Base-by-base conservation (phyloP, 2,113 vertebrate species). In the Alligator mississippiensis region DNA sequence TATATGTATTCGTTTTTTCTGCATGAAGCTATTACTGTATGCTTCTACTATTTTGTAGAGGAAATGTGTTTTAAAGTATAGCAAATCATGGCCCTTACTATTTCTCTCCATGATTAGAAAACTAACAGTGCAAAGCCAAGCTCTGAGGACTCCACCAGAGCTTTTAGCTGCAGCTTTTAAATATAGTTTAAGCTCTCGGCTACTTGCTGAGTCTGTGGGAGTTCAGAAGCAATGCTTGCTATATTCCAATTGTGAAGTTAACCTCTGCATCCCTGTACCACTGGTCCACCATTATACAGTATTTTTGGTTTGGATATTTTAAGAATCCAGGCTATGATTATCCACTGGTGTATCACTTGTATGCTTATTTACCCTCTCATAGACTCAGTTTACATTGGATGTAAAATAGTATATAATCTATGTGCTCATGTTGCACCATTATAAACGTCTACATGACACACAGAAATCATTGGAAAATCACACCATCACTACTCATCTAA, bases 401-500 rank as follows among this genome's bases (percentile, higher is more conserved):
- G 3, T 60, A 80, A 74, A 64, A 58, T 15, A 9, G 34, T 47
- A 85, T 38, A n/a, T 6, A 81, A 47, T n/a, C 28, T 85, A 27
- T 85, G 82, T 80, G 74, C 55, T 80, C 30, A 38, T 30, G 12
- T 72, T 72, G 68, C 30, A 47, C 34, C 34, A 34, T 34, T 72
- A 30, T 72, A 72, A 72, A 47, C 38, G 34, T 30, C 30, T 24
- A 6, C 34, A 38, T 34, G 38, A 38, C 17, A 11, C 17, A 11
- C 38, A 34, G 6, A 70, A 84, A 27, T 3, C 6, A 22, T 6
- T 66, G 17, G 13, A 22, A 84, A 86, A 63, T 4, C 27, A 80
- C 2, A 0, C 1, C 80, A 6, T 38, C 1, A 83, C 11, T 77
- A 4, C 1, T 2, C 60, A 82, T 80, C n/a, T 9, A 62, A 6